Evolutionary conservation across 2,888 invertebrate species (phyloP).

Genomic region (Monopis laevigella): DNA sequence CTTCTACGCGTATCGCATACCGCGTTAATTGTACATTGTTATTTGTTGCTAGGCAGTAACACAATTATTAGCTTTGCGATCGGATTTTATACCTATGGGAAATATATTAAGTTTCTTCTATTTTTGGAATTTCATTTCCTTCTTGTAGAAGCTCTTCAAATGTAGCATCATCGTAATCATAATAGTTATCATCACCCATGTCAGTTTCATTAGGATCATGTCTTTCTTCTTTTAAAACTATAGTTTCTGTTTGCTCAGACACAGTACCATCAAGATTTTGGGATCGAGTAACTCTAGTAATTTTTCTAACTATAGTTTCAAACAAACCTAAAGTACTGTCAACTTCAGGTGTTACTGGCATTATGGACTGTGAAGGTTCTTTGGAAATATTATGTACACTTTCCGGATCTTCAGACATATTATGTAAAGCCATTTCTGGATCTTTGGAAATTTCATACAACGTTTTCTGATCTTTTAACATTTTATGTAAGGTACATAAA

Average conservation of each 20-base stretch:
- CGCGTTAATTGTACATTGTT: slow-evolving; percentile 3
- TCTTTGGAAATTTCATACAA: no score
- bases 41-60: not conserved
- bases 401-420: no score
- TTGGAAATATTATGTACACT: no score
- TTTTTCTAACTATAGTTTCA: slow-evolving; percentile 27
- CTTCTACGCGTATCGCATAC: not conserved
- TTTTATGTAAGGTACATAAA: no score
- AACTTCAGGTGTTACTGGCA: no score
- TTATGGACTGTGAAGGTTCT: no score
- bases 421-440: no score
- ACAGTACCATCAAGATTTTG: slow-evolving; percentile 29
- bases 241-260: slow-evolving; percentile 27
- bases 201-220: slow-evolving; percentile 23
- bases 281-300: slow-evolving; percentile 26
- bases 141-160: not conserved
- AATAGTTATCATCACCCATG: not conserved
- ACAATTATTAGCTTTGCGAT: not conserved
- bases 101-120: no score
- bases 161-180: not conserved
- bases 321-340: slow-evolving; percentile 28
- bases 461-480: no score
- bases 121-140: not conserved
- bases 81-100: no score
- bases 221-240: slow-evolving; percentile 24